phyloP scores from a whole-genome alignment of 2,888 invertebrate species.

The Oscheius sp. region DNA sequence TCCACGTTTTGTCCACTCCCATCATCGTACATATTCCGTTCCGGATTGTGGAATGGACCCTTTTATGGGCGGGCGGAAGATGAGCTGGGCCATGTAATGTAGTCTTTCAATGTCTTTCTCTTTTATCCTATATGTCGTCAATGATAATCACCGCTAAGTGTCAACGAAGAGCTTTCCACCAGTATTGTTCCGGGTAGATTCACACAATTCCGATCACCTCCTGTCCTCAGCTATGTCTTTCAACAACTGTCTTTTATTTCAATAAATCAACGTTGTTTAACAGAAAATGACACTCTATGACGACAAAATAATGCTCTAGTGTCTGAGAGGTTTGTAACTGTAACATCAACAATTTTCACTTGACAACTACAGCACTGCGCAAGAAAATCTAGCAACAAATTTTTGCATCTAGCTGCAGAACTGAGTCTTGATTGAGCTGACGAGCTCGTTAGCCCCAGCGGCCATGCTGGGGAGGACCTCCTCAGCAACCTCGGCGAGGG shows the following conservation, averaged over 20 bases:
- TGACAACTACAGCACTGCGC: too few relatives aligned
- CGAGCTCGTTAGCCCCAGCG: neutral
- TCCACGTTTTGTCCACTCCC: slow-evolving; percentile 14
- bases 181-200: slow-evolving; percentile 27
- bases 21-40: slow-evolving; percentile 19
- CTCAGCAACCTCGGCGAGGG: neutral
- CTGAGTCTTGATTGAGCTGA: neutral
- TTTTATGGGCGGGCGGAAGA: slow-evolving; percentile 19
- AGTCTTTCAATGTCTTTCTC: neutral
- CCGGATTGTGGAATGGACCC: slow-evolving; percentile 25
- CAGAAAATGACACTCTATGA: neutral
- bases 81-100: slow-evolving; percentile 28
- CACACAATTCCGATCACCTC: slow-evolving; percentile 29
- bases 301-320: neutral
- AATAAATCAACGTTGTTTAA: neutral
- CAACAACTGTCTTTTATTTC: slow-evolving; percentile 10
- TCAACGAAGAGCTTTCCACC: slow-evolving; percentile 30
- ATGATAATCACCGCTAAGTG: slow-evolving; percentile 24
- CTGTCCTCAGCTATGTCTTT: slow-evolving; percentile 19
- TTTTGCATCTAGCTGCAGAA: neutral
- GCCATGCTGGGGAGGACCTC: slow-evolving; percentile 3
- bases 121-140: neutral
- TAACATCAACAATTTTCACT: too few relatives aligned
- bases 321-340: neutral
- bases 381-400: neutral